phyloP scores from a whole-genome alignment of 2,113 vertebrate genomes.

The Craseonycteris thonglongyai region DNA sequence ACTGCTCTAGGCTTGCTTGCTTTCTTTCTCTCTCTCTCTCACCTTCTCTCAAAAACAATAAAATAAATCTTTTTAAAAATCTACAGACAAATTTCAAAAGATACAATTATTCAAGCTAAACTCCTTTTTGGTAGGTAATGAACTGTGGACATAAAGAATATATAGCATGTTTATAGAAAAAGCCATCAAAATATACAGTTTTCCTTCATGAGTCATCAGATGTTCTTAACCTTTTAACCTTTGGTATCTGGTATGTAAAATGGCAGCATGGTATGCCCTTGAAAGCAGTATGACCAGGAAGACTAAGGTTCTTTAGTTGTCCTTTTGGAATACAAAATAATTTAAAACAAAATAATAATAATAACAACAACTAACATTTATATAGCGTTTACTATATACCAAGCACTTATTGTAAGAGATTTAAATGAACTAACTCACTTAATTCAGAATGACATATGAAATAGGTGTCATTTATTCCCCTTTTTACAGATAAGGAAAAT shows the following conservation, averaged over 20 bases:
- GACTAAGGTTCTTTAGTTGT: slow-evolving; percentile 34
- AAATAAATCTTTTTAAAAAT: too few species aligned
- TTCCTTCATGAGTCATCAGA: slow-evolving; percentile 18
- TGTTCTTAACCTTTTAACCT: slow-evolving; percentile 29
- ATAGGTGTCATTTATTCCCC: not conserved
- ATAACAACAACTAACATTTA: not conserved
- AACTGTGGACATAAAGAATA: slow-evolving; percentile 27
- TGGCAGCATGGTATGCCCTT: not conserved
- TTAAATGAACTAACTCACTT: slow-evolving; percentile 34
- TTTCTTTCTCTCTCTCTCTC: too few species aligned
- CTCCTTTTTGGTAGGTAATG: slow-evolving; percentile 9
- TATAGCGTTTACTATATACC: not conserved
- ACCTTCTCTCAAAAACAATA: too few species aligned
- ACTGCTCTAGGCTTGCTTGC: too few species aligned
- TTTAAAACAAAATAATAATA: not conserved
- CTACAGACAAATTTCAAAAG: slow-evolving; percentile 4
- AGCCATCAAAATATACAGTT: not conserved
- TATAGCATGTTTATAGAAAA: slow-evolving; percentile 4
- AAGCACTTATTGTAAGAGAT: not conserved
- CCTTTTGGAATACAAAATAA: slow-evolving; percentile 14
- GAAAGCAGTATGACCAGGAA: slow-evolving; percentile 22
- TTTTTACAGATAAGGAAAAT: slow-evolving; percentile 30
- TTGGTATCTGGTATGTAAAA: slow-evolving; percentile 20
- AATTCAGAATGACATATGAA: slow-evolving; percentile 33
- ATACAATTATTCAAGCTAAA: slow-evolving; percentile 38